A percentile compares a stretch with the other conserved stretches of the same genome.
Conservation (phyloP, 2,888 invertebrate genomes). For the Pterostichus niger region DNA sequence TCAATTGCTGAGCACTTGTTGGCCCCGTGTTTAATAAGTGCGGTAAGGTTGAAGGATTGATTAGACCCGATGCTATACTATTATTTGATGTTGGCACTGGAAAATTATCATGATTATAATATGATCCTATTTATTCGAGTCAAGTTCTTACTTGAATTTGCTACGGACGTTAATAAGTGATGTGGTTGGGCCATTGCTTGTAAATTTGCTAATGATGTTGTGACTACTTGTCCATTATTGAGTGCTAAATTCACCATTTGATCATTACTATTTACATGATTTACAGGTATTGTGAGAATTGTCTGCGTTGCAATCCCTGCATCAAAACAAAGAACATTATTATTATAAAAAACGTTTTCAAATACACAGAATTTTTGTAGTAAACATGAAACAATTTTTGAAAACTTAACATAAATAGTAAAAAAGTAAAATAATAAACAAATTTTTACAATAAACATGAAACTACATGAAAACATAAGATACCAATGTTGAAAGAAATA, state of each 20-base stretch:
- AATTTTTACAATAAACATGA: background rate
- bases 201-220: slow-evolving; percentile 89
- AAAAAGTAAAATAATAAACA: too few species aligned
- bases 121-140: background rate
- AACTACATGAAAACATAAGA: slow-evolving; percentile 10
- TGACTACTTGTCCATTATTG: slow-evolving; percentile 92
- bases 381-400: too few species aligned
- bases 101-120: slow-evolving; percentile 59
- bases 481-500: slow-evolving; percentile 24
- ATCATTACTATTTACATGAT: slow-evolving; percentile 87
- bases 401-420: too few species aligned
- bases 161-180: slow-evolving; percentile 80
- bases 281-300: slow-evolving; percentile 96
- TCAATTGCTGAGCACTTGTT: slow-evolving; percentile 85
- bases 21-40: slow-evolving; percentile 86
- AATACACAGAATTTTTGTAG: too few species aligned
- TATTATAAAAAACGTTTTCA: background rate
- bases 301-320: slow-evolving; percentile 96
- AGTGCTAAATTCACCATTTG: slow-evolving; percentile 89
- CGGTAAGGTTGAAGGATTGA: slow-evolving; percentile 84
- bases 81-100: slow-evolving; percentile 82
- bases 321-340: slow-evolving; percentile 46
- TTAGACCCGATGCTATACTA: slow-evolving; percentile 83
- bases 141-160: slow-evolving; percentile 75
- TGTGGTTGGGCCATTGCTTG: slow-evolving; percentile 88